Evolutionary conservation across 2,888 invertebrate genomes (phyloP).

Genomic region (Brassicogethes aeneus): DNA sequence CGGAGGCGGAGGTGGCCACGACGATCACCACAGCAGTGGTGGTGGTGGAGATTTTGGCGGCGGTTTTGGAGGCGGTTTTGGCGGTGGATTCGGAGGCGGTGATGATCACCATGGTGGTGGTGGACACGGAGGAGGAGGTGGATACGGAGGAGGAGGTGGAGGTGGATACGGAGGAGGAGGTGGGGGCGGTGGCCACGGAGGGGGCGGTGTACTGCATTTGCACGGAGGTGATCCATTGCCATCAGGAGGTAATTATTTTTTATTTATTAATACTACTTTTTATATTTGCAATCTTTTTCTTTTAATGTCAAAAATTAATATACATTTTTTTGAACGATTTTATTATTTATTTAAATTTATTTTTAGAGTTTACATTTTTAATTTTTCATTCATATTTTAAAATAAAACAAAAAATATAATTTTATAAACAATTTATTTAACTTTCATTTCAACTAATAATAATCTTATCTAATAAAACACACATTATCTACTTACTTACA

Average conservation of each 20-base stretch:
- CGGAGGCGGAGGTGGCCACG: slow-evolving; percentile 26
- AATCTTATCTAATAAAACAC: no score
- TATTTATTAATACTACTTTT: not conserved
- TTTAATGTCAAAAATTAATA: not conserved
- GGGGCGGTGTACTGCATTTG: slow-evolving; percentile 7
- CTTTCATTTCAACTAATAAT: no score
- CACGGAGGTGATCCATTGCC: slow-evolving; percentile 9
- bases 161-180: slow-evolving; percentile 5
- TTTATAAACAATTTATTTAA: no score
- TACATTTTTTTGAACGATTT: not conserved
- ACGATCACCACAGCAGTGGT: slow-evolving; percentile 8
- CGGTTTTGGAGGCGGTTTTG: slow-evolving; percentile 8
- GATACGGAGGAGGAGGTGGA: slow-evolving; percentile 5
- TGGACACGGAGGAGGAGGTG: slow-evolving; percentile 7
- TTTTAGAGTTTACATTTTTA: no score
- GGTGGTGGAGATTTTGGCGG: slow-evolving; percentile 6
- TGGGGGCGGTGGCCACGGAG: slow-evolving; percentile 5
- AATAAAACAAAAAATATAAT: no score
- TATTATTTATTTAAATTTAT: no score
- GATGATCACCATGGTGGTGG: slow-evolving; percentile 7
- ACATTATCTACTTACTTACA: no score
- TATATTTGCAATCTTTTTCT: no score
- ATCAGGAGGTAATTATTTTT: no score
- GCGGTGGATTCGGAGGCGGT: slow-evolving; percentile 7
- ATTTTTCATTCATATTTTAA: no score